A percentile compares a stretch with the other conserved stretches of the same genome.
Evolutionary conservation across 2,888 invertebrate species (phyloP).

Genomic region (Halictus ligatus): DNA sequence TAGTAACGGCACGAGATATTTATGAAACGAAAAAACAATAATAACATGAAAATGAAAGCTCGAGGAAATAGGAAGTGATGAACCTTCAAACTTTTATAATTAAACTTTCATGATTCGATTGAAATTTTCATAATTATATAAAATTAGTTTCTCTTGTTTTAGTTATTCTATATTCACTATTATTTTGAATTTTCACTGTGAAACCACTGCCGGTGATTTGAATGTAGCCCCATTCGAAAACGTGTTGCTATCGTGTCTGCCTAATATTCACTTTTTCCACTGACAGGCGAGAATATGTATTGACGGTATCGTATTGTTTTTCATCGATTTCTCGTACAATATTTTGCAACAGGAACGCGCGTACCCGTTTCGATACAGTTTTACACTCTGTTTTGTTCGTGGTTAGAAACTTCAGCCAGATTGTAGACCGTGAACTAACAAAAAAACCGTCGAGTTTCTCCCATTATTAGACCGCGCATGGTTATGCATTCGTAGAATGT

Average conservation of each 20-base stretch:
- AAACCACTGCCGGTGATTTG: not conserved
- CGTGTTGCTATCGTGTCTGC: not conserved
- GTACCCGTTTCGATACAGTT: not conserved
- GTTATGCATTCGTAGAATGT: not conserved
- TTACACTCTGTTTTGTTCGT: not conserved
- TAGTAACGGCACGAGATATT: not conserved
- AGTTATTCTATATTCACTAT: not conserved
- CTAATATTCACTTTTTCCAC: not conserved
- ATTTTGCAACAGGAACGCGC: not conserved
- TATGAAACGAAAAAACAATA: not conserved
- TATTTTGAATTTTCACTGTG: not conserved
- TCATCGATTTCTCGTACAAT: not conserved
- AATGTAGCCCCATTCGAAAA: not conserved
- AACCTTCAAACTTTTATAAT: too few relatives aligned
- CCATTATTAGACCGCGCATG: slow-evolving; percentile 6
- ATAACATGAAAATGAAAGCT: not conserved
- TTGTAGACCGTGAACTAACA: not conserved
- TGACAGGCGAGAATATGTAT: not conserved
- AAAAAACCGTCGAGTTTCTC: not conserved
- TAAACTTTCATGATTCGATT: not conserved
- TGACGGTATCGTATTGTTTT: not conserved
- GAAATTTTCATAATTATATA: not conserved
- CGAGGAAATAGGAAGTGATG: not conserved
- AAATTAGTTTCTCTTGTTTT: not conserved
- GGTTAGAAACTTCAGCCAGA: not conserved